phyloP scores from a whole-genome alignment of 1,140 invertebrate genomes.

The Drosophila teissieri region DNA sequence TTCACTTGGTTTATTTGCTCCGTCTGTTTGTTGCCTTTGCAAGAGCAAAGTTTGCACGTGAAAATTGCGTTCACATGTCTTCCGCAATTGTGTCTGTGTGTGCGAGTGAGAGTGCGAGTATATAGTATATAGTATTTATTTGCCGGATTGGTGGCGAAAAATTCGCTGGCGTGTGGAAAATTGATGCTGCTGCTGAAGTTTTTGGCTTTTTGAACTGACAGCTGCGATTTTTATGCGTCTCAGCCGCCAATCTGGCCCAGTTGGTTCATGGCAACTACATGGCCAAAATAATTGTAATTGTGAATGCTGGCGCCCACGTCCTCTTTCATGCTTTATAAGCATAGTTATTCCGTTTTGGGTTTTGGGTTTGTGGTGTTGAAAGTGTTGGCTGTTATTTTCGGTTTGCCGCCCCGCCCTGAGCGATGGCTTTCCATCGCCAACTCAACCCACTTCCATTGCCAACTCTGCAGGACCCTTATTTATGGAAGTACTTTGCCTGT shows the following conservation, averaged over 20 bases:
- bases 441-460: neutral
- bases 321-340: conserved; percentile 11
- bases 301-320: conserved; percentile 45
- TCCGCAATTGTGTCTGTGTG: conserved; percentile 39
- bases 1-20: conserved; percentile 65
- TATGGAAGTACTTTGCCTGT: conserved; percentile 39
- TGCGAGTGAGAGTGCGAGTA: neutral
- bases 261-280: conserved; percentile 36
- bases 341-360: conserved; percentile 20
- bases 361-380: conserved; percentile 29
- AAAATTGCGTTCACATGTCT: conserved; percentile 76
- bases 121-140: neutral
- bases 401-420: conserved; percentile 39
- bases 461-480: conserved; percentile 24
- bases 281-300: conserved; percentile 78
- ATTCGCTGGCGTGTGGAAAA: conserved; percentile 70
- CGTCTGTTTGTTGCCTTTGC: conserved; percentile 58
- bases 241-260: conserved; percentile 30
- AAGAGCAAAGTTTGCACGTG: conserved; percentile 75
- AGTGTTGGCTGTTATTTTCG: conserved; percentile 38
- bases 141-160: conserved; percentile 43
- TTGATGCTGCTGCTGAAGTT: conserved; percentile 78
- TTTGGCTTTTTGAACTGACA: conserved; percentile 83
- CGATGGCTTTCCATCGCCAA: conserved; percentile 41
- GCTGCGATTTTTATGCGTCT: conserved; percentile 78